Base-by-base conservation (phyloP, 2,888 invertebrate genomes). In the Nomada lathburiana region DNA sequence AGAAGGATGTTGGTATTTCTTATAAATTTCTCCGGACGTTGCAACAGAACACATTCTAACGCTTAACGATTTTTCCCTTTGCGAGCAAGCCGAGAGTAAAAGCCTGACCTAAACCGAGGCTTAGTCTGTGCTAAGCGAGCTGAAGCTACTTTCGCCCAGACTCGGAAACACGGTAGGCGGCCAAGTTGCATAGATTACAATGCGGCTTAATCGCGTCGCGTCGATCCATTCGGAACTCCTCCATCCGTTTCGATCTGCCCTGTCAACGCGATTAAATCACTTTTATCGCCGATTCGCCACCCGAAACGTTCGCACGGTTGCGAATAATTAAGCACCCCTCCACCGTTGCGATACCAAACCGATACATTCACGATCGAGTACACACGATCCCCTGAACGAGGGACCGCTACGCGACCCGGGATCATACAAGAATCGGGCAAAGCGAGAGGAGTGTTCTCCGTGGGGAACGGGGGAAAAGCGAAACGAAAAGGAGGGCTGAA, bases 81-180 rank as follows among this genome's bases (percentile, higher is more conserved):
- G 68, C 85, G 86, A 88, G 87, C 91, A 92, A 86, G 92, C 92
- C 92, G 91, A 92, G 91, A 90, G 90, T 91, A 91, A 93, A 91
- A 88, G 92, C 88, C 75, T 76, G 90, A 91, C 88, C 92, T 92
- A 91, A 92, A 91, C 88, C 88, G 83, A 82, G 82, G 91, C 91
- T 93, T 92, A 93, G 91, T 92, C 91, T 92, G 92, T 91, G 92
- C 92, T 91, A 92, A 92, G 90, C 91, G 89, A 83, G 89, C 85
- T 90, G 91, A 93, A 91, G 89, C 91, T 88, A 89, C 89, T 89
- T 90, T 26, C 26, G 86, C 90, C 87, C 76, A 87, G 84, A 88
- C 84, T 84, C 86, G 79, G 87, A 88, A 89, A 81, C 89, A 89
- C 80, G 83, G 85, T 80, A 83, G 67, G 83, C 71, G 72, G 62